Base-by-base conservation (phyloP, 2,113 vertebrate species). In the Tamias sibiricus region DNA sequence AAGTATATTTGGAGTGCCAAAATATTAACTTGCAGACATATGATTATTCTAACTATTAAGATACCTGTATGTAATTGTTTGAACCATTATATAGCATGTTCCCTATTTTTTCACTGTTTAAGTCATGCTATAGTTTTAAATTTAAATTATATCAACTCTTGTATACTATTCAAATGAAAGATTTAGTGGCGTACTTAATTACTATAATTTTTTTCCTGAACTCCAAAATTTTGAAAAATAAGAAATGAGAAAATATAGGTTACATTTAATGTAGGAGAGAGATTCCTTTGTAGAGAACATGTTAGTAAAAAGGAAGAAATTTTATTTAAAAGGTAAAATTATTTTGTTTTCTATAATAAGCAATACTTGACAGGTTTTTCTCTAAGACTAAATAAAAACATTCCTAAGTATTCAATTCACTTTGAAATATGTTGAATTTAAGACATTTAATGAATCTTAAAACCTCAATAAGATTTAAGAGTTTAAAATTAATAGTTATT, bases 341-440 rank as follows among this genome's bases (percentile, higher is more conserved):
- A 71, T 32, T 44, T 66, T 87, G 14, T 86, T 91, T 95, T 83
- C 9, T 93, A 2, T 66, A 76, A 87, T 35, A 91, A 83, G 20
- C 32, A 87, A n/a, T 75, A 74, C 8, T 90, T 91, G 57, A 40
- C 30, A 66, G 24, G 2, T 59, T 96, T 93, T 94, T 88, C 59
- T n/a, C n/a, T 83, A 81, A 72, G 40, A 68, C 5, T n/a, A 82
- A 85, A 96, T 74, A 76, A 95, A 97, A 97, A 71, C 14, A 92
- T 90, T 69, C 24, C 3, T 85, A 52, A 2, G 44, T 93, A 40
- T 40, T 20, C 17, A 81, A 32, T 93, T 95, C 84, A 85, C 71
- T 87, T 84, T 87, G 28, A 88, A 94, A 83, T 83, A 47, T 71
- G n/a, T 86, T 96, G 30, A 77, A 96, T 72, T 84, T n/a, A 87